These are phyloP conservation scores for Capreolus pygargus DNA, from an alignment of 2,113 vertebrate genomes.

Conservation along the genomic window DNA sequence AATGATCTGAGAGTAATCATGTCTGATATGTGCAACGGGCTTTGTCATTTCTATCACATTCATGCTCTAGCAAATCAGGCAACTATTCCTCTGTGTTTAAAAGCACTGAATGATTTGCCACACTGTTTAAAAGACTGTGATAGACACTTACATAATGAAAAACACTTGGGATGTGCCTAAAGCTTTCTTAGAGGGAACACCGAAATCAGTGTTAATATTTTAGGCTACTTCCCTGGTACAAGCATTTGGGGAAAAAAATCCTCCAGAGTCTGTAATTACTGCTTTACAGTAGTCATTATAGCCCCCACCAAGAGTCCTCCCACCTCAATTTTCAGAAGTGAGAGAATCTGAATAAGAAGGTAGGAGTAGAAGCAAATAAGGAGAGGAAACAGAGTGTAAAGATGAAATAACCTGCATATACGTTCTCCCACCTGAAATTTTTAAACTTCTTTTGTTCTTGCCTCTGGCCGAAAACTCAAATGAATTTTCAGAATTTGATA, in stretches of 20 bases:
- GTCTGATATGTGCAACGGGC: neutral
- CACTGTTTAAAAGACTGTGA: neutral
- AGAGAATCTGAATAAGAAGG: neutral
- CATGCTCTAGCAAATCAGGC: neutral
- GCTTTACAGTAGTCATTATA: neutral
- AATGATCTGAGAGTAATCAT: neutral
- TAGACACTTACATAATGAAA: neutral
- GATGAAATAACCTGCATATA: neutral
- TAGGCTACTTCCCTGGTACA: neutral
- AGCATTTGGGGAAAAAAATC: neutral
- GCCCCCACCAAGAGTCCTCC: neutral
- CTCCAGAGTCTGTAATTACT: neutral
- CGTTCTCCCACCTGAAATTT: neutral
- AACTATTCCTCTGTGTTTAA: neutral
- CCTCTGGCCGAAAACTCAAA: neutral
- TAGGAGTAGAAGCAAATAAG: neutral
- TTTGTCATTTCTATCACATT: neutral
- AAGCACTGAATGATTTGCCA: neutral
- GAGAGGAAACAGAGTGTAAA: neutral
- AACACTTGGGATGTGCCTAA: neutral
- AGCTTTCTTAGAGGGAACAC: neutral
- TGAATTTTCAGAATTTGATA: neutral
- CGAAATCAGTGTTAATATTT: neutral
- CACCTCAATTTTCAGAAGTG: neutral
- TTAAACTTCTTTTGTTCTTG: neutral